Percentiles rank a stretch among this genome's conserved stretches.
Evolutionary conservation across 1,140 invertebrate species (phyloP).

Genomic region (Telenomus remus): DNA sequence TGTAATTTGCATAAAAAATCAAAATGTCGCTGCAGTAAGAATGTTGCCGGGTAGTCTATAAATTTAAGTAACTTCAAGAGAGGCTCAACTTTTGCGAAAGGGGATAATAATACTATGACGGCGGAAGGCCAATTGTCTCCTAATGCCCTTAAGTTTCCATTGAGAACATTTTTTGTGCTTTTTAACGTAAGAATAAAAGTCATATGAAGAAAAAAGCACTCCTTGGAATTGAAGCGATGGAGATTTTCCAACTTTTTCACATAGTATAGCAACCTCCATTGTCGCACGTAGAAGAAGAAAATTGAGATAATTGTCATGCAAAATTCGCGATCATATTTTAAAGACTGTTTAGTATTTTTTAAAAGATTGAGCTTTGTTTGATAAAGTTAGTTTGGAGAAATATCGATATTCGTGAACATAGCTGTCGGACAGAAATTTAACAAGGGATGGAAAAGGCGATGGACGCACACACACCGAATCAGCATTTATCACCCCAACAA

Average conservation of each 20-base stretch:
- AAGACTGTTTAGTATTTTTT: no score
- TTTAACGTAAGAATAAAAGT: conserved; percentile 55
- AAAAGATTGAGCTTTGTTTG: background rate
- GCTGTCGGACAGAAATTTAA: conserved; percentile 29
- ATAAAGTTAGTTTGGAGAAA: background rate
- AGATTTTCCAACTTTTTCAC: conserved; percentile 54
- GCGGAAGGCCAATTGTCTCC: conserved; percentile 60
- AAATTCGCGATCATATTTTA: conserved; percentile 15
- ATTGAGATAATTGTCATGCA: conserved; percentile 42
- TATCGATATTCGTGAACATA: background rate
- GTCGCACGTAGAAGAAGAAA: conserved; percentile 43
- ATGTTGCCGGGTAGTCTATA: conserved; percentile 44
- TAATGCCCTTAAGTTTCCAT: conserved; percentile 59
- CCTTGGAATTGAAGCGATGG: conserved; percentile 54
- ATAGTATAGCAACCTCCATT: conserved; percentile 43
- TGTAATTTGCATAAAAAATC: conserved; percentile 47
- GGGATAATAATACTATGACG: conserved; percentile 58
- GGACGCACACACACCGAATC: conserved; percentile 62
- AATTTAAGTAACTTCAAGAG: conserved; percentile 55
- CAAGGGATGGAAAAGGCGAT: conserved; percentile 43
- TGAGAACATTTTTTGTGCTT: conserved; percentile 58
- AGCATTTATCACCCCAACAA: conserved; percentile 72
- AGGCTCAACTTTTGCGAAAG: conserved; percentile 51
- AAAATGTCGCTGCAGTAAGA: conserved; percentile 12
- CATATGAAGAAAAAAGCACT: conserved; percentile 55